phyloP scores from a whole-genome alignment of 2,113 vertebrate species.

The Catharus bicknelli region DNA sequence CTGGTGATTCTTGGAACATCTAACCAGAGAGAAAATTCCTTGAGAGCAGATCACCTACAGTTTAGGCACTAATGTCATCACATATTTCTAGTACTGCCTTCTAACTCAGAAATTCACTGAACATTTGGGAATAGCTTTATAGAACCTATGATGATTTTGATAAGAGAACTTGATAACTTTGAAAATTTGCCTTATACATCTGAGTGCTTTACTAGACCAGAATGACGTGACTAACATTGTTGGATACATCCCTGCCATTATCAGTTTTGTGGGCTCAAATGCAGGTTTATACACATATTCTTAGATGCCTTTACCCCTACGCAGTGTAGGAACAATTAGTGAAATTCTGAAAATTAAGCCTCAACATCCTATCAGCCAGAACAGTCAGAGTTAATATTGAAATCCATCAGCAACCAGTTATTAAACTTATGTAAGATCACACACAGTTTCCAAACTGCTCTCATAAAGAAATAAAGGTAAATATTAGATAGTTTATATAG shows the following conservation, averaged over 20 bases:
- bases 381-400: slow-evolving; percentile 35
- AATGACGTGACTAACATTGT: not conserved
- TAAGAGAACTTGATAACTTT: not conserved
- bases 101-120: not conserved
- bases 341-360: slow-evolving; percentile 49
- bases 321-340: slow-evolving; percentile 9
- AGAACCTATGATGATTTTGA: not conserved
- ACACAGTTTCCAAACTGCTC: slow-evolving; percentile 59
- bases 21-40: not conserved
- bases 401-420: slow-evolving; percentile 62
- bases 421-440: slow-evolving; percentile 64
- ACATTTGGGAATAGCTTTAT: not conserved
- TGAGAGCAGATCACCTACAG: not conserved
- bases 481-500: slow-evolving; percentile 38
- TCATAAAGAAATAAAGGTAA: slow-evolving; percentile 52
- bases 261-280: not conserved
- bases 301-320: slow-evolving; percentile 37
- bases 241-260: not conserved
- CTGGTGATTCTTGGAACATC: slow-evolving; percentile 39
- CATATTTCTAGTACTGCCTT: not conserved
- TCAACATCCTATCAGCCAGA: slow-evolving; percentile 18
- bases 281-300: slow-evolving; percentile 44
- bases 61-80: not conserved
- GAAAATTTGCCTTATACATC: not conserved
- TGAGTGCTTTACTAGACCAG: not conserved